Evolutionary conservation across 2,888 invertebrate species (phyloP).

Genomic region (Agrilus mali): DNA sequence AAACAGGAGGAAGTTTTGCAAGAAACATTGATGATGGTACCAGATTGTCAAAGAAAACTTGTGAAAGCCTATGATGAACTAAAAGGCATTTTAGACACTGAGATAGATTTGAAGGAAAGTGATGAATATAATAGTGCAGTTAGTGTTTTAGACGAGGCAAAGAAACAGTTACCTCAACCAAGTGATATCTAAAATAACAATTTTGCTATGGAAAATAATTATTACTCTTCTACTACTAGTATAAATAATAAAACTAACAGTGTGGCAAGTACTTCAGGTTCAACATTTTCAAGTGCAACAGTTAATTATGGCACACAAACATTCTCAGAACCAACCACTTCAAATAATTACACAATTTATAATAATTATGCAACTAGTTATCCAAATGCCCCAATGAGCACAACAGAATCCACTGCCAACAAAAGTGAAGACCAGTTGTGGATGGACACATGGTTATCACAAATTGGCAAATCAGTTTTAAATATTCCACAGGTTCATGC

Average conservation of each 20-base stretch:
- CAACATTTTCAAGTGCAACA: too few relatives aligned
- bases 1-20: constrained; percentile 84
- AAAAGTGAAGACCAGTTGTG: constrained; percentile 29
- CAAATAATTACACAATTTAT: too few relatives aligned
- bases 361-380: too few relatives aligned
- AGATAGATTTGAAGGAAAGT: constrained; percentile 62
- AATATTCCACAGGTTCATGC: constrained; percentile 16
- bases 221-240: neutral
- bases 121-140: constrained; percentile 60
- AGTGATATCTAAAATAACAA: constrained; percentile 18
- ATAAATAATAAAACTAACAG: constrained; percentile 3
- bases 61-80: constrained; percentile 66
- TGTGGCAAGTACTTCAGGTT: too few relatives aligned
- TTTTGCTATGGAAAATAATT: neutral
- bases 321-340: too few relatives aligned
- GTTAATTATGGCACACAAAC: too few relatives aligned
- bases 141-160: constrained; percentile 53
- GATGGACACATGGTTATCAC: constrained; percentile 30
- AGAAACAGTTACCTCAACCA: constrained; percentile 40
- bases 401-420: constrained; percentile 3
- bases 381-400: too few relatives aligned
- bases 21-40: constrained; percentile 85
- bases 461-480: constrained; percentile 25
- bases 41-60: constrained; percentile 72
- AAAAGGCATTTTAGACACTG: constrained; percentile 56